phyloP scores from a whole-genome alignment of 2,113 vertebrate species.

The Prolemur simus region DNA sequence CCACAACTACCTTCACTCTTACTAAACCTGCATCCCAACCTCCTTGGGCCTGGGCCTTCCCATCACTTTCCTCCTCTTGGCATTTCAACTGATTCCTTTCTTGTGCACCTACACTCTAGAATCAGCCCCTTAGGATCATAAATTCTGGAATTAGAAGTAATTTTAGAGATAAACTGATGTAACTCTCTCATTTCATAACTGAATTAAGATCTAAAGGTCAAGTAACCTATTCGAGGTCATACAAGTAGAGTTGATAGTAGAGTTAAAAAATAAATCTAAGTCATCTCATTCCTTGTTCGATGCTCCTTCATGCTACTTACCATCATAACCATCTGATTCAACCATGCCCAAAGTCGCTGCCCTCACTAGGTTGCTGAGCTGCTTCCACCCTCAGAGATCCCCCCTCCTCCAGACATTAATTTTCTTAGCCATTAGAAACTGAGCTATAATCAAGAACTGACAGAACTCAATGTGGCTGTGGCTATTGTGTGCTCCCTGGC shows the following conservation, averaged over 20 bases:
- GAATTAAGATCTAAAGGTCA: conserved; percentile 33
- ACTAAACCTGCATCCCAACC: neutral
- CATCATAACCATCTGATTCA: neutral
- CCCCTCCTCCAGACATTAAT: neutral
- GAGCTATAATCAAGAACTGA: neutral
- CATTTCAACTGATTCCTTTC: neutral
- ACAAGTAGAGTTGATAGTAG: neutral
- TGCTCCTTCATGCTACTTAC: neutral
- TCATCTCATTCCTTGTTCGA: neutral
- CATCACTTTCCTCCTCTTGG: neutral
- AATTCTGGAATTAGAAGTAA: conserved; percentile 8
- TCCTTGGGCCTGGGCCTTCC: neutral
- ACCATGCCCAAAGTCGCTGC: neutral
- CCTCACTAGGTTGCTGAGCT: neutral
- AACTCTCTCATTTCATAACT: neutral
- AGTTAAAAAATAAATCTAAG: neutral
- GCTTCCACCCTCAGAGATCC: neutral
- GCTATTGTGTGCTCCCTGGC: neutral
- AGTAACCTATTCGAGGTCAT: neutral
- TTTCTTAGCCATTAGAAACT: neutral
- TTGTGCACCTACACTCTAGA: neutral
- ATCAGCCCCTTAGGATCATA: neutral
- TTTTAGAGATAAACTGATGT: neutral
- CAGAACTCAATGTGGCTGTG: neutral
- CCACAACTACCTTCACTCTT: neutral